Evolutionary conservation across 2,113 vertebrate species (phyloP).

Genomic region (Heterocephalus glaber): DNA sequence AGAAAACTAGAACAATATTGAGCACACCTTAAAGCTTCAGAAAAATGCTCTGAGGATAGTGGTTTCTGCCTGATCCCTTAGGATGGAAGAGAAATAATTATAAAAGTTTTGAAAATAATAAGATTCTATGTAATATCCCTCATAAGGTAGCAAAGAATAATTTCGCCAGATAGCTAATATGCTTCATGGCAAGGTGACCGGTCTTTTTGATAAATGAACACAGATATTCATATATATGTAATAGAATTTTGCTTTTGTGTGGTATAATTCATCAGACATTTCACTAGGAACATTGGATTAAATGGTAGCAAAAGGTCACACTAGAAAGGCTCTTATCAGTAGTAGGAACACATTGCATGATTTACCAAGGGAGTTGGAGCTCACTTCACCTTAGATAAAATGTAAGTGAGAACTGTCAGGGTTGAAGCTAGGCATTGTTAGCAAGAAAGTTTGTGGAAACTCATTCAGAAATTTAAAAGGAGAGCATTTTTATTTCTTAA

Average conservation of each 20-base stretch:
- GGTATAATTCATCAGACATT: slow-evolving; percentile 45
- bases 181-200: slow-evolving; percentile 20
- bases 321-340: slow-evolving; percentile 15
- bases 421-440: neutral
- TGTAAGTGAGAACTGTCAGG: neutral
- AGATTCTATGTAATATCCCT: slow-evolving; percentile 11
- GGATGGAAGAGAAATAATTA: neutral
- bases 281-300: slow-evolving; percentile 14
- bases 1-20: neutral
- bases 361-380: neutral
- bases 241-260: slow-evolving; percentile 49
- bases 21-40: slow-evolving; percentile 2
- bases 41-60: slow-evolving; percentile 6
- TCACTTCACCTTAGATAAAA: neutral
- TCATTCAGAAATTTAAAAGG: neutral
- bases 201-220: slow-evolving; percentile 56
- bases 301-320: slow-evolving; percentile 33
- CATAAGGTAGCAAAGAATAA: slow-evolving; percentile 38
- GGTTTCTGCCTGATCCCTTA: neutral
- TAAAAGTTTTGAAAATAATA: slow-evolving; percentile 47
- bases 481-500: neutral
- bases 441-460: neutral
- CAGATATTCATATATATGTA: neutral
- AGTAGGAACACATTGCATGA: neutral
- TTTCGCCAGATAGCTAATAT: slow-evolving; percentile 36